Conservation (phyloP, 2,113 vertebrate genomes). For the Lophius piscatorius region DNA sequence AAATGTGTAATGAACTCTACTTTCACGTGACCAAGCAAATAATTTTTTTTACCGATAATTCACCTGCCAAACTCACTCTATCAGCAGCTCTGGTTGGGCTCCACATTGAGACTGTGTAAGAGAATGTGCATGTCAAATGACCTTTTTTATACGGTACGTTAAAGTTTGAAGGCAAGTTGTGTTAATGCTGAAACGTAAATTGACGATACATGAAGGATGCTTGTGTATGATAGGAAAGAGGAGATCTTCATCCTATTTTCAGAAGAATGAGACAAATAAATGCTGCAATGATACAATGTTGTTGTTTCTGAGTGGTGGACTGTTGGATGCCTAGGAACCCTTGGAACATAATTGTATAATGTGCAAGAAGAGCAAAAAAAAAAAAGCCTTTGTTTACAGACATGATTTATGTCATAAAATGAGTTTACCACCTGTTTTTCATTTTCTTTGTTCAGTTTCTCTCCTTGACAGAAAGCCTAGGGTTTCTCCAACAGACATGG, state of each 20-base stretch:
- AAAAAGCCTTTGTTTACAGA: constrained; percentile 43
- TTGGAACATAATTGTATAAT: constrained; percentile 53
- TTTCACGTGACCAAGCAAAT: too few relatives aligned
- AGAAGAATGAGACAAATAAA: constrained; percentile 36
- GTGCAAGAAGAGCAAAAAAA: constrained; percentile 31
- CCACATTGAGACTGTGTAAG: constrained; percentile 33
- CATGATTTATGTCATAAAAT: constrained; percentile 18
- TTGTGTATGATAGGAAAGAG: constrained; percentile 53
- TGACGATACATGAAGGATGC: constrained; percentile 42
- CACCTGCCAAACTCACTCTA: constrained; percentile 19
- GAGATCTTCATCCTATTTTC: constrained; percentile 56
- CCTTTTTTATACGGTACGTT: constrained; percentile 47
- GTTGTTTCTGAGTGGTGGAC: constrained; percentile 11
- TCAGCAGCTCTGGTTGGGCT: constrained; percentile 39
- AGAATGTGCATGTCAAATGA: constrained; percentile 66
- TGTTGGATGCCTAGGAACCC: constrained; percentile 6
- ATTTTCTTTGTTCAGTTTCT: constrained; percentile 22
- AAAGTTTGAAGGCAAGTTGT: constrained; percentile 26
- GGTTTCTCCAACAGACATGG: constrained; percentile 10
- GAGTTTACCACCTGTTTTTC: background rate
- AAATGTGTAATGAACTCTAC: background rate
- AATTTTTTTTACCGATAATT: too few relatives aligned
- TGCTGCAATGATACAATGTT: constrained; percentile 20
- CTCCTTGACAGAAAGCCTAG: constrained; percentile 10
- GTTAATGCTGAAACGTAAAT: constrained; percentile 27